Evolutionary conservation across 2,113 vertebrate species (phyloP).

Genomic region (Gallinago media): DNA sequence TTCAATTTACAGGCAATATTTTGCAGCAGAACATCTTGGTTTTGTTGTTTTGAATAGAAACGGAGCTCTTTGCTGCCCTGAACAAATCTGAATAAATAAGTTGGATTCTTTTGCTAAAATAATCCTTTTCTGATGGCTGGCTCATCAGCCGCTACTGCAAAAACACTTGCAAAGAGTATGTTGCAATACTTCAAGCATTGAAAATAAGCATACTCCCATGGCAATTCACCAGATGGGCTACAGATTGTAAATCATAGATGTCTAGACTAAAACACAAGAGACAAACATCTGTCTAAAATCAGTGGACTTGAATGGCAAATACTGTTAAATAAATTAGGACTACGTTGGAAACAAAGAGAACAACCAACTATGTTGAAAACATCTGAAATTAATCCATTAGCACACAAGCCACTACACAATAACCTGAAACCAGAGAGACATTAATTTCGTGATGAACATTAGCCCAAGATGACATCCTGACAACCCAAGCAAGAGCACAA

Average conservation of each 20-base stretch:
- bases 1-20: background rate
- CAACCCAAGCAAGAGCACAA: background rate
- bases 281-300: slow-evolving; percentile 75
- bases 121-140: slow-evolving; percentile 53
- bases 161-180: slow-evolving; percentile 61
- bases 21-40: background rate
- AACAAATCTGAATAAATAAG: slow-evolving; percentile 27
- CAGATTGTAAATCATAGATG: slow-evolving; percentile 67
- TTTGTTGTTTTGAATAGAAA: background rate
- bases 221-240: slow-evolving; percentile 69
- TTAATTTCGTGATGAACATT: background rate
- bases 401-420: slow-evolving; percentile 32
- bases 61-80: background rate
- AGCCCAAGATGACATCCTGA: background rate
- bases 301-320: slow-evolving; percentile 67
- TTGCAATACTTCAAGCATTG: slow-evolving; percentile 60
- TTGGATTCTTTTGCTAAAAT: slow-evolving; percentile 14
- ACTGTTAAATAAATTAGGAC: slow-evolving; percentile 69
- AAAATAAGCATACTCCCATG: slow-evolving; percentile 66
- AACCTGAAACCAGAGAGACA: slow-evolving; percentile 29
- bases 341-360: slow-evolving; percentile 46
- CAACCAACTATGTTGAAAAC: slow-evolving; percentile 34
- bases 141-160: slow-evolving; percentile 50
- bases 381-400: slow-evolving; percentile 63
- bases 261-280: slow-evolving; percentile 71